A percentile compares a stretch with the other conserved stretches of the same genome.
phyloP scores from a whole-genome alignment of 2,797 vertebrate species.

The Pseudotriccus pelzelni region DNA sequence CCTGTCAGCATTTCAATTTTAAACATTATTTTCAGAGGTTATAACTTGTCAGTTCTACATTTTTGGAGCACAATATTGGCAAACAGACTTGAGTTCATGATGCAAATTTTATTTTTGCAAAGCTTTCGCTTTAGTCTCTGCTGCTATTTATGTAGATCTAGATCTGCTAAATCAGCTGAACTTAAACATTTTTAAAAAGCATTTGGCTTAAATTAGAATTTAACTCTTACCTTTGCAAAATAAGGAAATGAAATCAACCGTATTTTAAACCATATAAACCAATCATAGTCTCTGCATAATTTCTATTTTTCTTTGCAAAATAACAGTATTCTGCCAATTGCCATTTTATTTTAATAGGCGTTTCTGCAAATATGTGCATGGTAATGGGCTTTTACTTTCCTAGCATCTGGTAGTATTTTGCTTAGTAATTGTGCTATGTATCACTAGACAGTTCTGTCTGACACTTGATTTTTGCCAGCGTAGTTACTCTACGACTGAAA shows the following conservation, averaged over 20 bases:
- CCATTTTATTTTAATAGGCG: not conserved
- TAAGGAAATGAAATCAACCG: not conserved
- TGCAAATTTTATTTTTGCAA: conserved; percentile 8
- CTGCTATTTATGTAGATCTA: not conserved
- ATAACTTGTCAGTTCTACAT: not conserved
- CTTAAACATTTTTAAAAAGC: not conserved
- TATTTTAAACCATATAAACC: conserved; percentile 6
- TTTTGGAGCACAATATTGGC: conserved; percentile 1
- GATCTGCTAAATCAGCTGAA: conserved; percentile 26
- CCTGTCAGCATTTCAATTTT: conserved; percentile 18
- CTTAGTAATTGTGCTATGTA: not conserved
- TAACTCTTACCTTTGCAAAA: conserved; percentile 5
- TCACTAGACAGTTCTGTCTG: not conserved
- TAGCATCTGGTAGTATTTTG: conserved; percentile 18
- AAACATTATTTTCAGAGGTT: conserved; percentile 14
- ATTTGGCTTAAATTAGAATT: not conserved
- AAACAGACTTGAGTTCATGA: not conserved
- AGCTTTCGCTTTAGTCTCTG: not conserved
- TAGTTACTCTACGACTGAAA: not conserved
- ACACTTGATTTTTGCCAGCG: not conserved
- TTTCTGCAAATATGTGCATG: not conserved
- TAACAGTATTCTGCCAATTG: not conserved
- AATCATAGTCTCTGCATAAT: not conserved
- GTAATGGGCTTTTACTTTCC: not conserved
- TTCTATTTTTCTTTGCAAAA: not conserved